phyloP scores from a whole-genome alignment of 2,888 invertebrate species.

The Yponomeuta sedellus region DNA sequence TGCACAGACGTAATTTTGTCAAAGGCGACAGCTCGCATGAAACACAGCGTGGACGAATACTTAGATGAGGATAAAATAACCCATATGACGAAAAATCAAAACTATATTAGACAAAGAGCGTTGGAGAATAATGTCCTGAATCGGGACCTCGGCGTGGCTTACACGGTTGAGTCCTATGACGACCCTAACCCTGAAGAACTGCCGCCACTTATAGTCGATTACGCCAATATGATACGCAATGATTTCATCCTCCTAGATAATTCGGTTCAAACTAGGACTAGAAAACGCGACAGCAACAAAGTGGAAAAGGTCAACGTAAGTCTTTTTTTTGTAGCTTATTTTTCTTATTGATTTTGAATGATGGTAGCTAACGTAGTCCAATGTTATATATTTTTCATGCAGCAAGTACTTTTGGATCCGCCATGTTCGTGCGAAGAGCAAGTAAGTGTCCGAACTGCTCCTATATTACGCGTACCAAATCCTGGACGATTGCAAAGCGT shows the following conservation, averaged over 20 bases:
- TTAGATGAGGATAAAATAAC: constrained; percentile 49
- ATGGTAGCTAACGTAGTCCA: background rate
- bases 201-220: constrained; percentile 56
- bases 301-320: constrained; percentile 49
- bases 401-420: constrained; percentile 43
- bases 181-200: constrained; percentile 45
- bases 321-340: constrained; percentile 25
- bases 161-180: constrained; percentile 36
- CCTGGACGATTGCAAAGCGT: too few species aligned
- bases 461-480: too few species aligned
- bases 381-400: constrained; percentile 16
- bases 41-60: constrained; percentile 44
- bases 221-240: constrained; percentile 62
- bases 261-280: constrained; percentile 59
- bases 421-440: constrained; percentile 42
- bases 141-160: constrained; percentile 37
- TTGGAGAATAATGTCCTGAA: constrained; percentile 37
- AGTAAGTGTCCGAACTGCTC: constrained; percentile 32
- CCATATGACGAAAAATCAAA: constrained; percentile 40
- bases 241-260: constrained; percentile 61
- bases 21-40: constrained; percentile 33
- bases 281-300: constrained; percentile 55
- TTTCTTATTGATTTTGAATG: too few species aligned
- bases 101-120: constrained; percentile 46
- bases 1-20: background rate